Evolutionary conservation across 2,888 invertebrate genomes (phyloP).

Genomic region (Phortica okadai): DNA sequence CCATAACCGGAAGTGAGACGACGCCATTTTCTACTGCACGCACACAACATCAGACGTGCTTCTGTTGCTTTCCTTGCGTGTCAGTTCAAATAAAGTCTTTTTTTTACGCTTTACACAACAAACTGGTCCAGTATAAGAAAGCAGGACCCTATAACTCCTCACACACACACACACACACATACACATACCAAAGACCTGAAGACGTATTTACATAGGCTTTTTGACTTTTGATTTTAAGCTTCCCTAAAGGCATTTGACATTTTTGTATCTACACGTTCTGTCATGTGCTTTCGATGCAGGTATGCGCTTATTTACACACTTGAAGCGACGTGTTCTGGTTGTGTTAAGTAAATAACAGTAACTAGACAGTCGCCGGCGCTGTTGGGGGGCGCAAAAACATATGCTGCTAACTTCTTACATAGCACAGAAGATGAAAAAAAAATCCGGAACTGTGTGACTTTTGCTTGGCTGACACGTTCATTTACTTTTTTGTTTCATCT

Average conservation of each 20-base stretch:
- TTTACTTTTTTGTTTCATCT: not conserved
- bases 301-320: slow-evolving; percentile 54
- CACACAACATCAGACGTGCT: not conserved
- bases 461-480: not conserved
- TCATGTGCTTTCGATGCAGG: slow-evolving; percentile 28
- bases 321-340: slow-evolving; percentile 55
- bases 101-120: slow-evolving; percentile 2
- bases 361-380: not conserved
- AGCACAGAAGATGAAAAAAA: not conserved
- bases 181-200: not conserved
- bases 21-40: slow-evolving; percentile 21
- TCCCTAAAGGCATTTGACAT: slow-evolving; percentile 8
- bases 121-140: slow-evolving; percentile 13
- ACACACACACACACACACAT: not conserved
- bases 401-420: not conserved
- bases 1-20: slow-evolving; percentile 12
- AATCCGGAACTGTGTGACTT: not conserved
- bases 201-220: slow-evolving; percentile 33
- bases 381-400: not conserved
- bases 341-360: slow-evolving; percentile 55
- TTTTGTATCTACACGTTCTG: not conserved
- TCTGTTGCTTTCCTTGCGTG: slow-evolving; percentile 27
- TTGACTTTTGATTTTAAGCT: slow-evolving; percentile 35
- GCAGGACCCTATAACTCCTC: not conserved
- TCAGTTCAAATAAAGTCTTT: slow-evolving; percentile 20